Percentiles rank a stretch among this genome's conserved stretches.
Conservation (phyloP, 2,797 vertebrate genomes). For the Coranthus polyacanthus region DNA sequence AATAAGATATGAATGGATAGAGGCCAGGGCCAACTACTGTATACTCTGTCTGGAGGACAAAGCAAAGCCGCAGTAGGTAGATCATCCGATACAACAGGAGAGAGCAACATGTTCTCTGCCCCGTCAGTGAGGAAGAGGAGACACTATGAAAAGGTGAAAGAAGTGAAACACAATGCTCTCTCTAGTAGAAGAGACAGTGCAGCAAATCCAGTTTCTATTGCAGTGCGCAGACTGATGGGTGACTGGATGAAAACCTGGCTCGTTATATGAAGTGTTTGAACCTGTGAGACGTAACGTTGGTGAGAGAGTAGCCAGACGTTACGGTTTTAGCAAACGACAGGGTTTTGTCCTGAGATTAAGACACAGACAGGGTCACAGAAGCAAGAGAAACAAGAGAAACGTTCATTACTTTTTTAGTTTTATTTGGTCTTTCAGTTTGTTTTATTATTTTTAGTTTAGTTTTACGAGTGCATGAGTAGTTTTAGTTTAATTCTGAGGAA, state of each 20-base stretch:
- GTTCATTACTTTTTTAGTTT: too few species aligned
- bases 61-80: constrained; percentile 20
- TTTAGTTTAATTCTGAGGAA: too few species aligned
- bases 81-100: constrained; percentile 37
- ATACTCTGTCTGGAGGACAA: constrained; percentile 29
- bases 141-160: constrained; percentile 19
- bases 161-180: constrained; percentile 43
- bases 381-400: too few species aligned
- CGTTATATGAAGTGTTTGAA: too few species aligned
- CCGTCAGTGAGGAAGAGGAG: constrained; percentile 26
- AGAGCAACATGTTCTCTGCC: constrained; percentile 30
- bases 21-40: constrained; percentile 1
- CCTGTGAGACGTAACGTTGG: too few species aligned
- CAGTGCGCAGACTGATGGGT: not conserved
- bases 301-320: not conserved
- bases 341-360: too few species aligned
- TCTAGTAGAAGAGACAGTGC: constrained; percentile 22
- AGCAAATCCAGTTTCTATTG: constrained; percentile 42
- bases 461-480: too few species aligned
- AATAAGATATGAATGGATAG: constrained; percentile 11
- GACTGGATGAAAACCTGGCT: too few species aligned
- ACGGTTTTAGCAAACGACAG: not conserved
- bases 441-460: too few species aligned
- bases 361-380: too few species aligned
- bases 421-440: too few species aligned